A percentile compares a stretch with the other conserved stretches of the same genome.
These are phyloP conservation scores for Perodicticus potto DNA, from an alignment of 2,797 vertebrate genomes.

Conservation along the genomic window DNA sequence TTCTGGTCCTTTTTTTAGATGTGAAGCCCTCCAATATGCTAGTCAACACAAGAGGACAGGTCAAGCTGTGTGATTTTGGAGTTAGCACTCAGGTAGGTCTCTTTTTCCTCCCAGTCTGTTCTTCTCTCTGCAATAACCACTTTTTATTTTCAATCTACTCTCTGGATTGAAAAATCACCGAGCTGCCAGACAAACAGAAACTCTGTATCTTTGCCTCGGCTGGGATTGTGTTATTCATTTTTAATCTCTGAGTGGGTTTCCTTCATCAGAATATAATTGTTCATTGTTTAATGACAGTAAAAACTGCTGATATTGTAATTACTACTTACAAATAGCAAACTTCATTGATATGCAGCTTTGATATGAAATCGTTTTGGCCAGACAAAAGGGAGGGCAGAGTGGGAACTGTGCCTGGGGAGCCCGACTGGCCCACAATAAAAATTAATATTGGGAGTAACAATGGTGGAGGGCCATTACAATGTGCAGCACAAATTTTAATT, in stretches of 20 bases:
- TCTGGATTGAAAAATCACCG: constrained; percentile 81
- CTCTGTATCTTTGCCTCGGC: constrained; percentile 79
- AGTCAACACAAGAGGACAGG: constrained; percentile 98
- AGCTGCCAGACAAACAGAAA: constrained; percentile 90
- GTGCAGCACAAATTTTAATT: constrained; percentile 98
- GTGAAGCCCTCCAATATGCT: constrained; percentile 99
- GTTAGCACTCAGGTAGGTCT: constrained; percentile 97
- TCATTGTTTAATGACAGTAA: constrained; percentile 96
- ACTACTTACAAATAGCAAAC: constrained; percentile 96
- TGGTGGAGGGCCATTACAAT: constrained; percentile 94
- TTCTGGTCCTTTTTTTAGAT: constrained; percentile 89
- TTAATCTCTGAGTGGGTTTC: constrained; percentile 88
- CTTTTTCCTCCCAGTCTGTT: background rate
- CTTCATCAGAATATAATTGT: constrained; percentile 91
- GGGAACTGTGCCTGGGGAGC: constrained; percentile 92
- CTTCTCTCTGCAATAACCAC: constrained; percentile 23
- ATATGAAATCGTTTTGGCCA: constrained; percentile 92
- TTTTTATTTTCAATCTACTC: constrained; percentile 34
- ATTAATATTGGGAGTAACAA: constrained; percentile 96
- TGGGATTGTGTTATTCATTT: constrained; percentile 85
- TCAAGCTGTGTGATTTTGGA: constrained; percentile 99
- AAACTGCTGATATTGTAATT: constrained; percentile 99
- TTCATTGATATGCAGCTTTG: constrained; percentile 97
- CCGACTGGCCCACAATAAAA: constrained; percentile 94
- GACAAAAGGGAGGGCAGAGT: constrained; percentile 95